Evolutionary conservation across 2,888 invertebrate species (phyloP), one percentile per base, ranked within the genome.

Genomic region (Ectemnius continuus): DNA sequence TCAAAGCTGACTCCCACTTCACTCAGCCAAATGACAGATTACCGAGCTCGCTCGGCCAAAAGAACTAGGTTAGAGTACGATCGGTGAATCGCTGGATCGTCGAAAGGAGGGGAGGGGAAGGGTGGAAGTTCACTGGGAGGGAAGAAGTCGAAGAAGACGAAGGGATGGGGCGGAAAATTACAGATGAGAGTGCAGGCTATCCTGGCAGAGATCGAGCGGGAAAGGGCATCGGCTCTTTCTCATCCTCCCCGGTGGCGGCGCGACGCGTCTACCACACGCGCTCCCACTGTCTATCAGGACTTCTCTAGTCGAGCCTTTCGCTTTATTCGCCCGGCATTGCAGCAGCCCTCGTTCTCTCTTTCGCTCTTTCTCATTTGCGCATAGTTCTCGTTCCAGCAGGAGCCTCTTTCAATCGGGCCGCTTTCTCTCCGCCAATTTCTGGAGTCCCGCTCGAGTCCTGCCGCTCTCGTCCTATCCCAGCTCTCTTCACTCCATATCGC

Each of bases 91-190:
- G 57, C 57, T 46, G 65, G 48, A n/a, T 26, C 16, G 18, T 63
- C 61, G 59, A 72, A 72, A 62, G n/a, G 14, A 8, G n/a, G 48
- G 3, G 14, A 48, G 11, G 48, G n/a, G n/a, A n/a, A n/a, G n/a
- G n/a, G n/a, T n/a, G n/a, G n/a, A n/a, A n/a, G n/a, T n/a, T n/a
- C n/a, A n/a, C n/a, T n/a, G n/a, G n/a, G n/a, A 23, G 23, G 23
- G 23, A 23, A 23, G 23, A 23, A 23, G 23, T 23, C 23, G 23
- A 23, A 23, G 23, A 23, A 23, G 23, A 23, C 23, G 23, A 23
- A 23, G 65, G 52, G 23, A 23, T 23, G 80, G 72, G 79, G 71
- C 75, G 76, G 82, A 84, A 87, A 87, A 88, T 88, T 87, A 87
- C 84, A 87, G 86, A 85, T 78, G 82, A 84, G 82, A 84, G 77